Evolutionary conservation across 1,140 invertebrate genomes (phyloP), one percentile per base, ranked within the genome.

Genomic region (Drosophila rhopaloa): DNA sequence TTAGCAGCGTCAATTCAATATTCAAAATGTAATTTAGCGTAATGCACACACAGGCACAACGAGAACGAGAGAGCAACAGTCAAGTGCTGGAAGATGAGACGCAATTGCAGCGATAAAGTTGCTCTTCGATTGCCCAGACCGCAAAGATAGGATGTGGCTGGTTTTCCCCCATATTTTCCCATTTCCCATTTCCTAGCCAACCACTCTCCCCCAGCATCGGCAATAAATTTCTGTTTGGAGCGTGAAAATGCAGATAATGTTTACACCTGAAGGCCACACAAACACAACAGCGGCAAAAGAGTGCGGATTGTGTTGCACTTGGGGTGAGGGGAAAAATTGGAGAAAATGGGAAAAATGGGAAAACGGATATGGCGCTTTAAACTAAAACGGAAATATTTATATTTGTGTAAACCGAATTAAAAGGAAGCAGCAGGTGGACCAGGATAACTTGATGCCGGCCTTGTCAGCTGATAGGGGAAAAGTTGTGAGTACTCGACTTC

Each of bases 1-100:
- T 55, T 67, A 66, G 48, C 51, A 61, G 61, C 80, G 76, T 81
- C 72, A 79, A 84, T 84, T 88, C 84, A 84, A 88, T 88, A 88
- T 88, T 89, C 84, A 89, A 88, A 88, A 88, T 89, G 84, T 88
- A 89, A 88, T 88, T 89, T 89, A 88, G 85, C 84, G 84, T 86
- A 88, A 88, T 86, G 83, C 80, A 86, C 76, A 86, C 79, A 85
- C 47, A 74, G 50, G 35, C 14, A 41, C 32, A 55, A 24, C 7
- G 14, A 43, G 32, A 46, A 24, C 40, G 29, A 29, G 41, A 56
- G 24, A 76, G 44, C 59, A 62, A 43, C 55, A 67, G 35, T 56
- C 48, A 68, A 62, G 53, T 47, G 59, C 63, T 63, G 79, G 66
- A 80, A 81, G 81, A 76, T 68, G 76, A 83, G 81, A 84, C 76